These are phyloP conservation scores for Drosophila carrolli DNA, from an alignment of 1,140 invertebrate genomes.

Conservation along the genomic window DNA sequence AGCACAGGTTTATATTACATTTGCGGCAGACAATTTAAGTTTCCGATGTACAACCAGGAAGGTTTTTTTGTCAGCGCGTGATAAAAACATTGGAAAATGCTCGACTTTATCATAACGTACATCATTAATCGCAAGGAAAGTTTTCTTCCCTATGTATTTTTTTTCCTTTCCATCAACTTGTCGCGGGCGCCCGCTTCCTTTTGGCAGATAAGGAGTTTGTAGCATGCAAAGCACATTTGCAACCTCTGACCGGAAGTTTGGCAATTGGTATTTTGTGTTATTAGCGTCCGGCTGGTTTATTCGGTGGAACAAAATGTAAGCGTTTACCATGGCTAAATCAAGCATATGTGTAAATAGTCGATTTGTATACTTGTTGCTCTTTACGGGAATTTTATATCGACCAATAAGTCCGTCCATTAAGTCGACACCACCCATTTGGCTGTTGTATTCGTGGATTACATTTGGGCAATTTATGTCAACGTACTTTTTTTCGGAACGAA, in stretches of 20 bases:
- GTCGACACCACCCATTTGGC: not conserved
- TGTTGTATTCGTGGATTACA: slow-evolving; percentile 1
- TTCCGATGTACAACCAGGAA: slow-evolving; percentile 19
- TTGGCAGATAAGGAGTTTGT: slow-evolving; percentile 18
- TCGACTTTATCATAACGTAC: slow-evolving; percentile 19
- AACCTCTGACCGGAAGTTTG: slow-evolving; percentile 29
- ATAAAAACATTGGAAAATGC: slow-evolving; percentile 25
- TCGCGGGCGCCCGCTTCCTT: slow-evolving; percentile 1
- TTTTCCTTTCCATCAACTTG: slow-evolving; percentile 5
- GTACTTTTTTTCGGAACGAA: slow-evolving; percentile 22
- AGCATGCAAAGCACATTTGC: slow-evolving; percentile 23
- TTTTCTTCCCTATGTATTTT: slow-evolving; percentile 11
- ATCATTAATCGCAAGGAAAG: slow-evolving; percentile 13
- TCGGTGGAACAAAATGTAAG: too few species aligned
- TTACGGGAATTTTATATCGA: slow-evolving; percentile 14
- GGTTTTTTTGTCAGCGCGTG: slow-evolving; percentile 14
- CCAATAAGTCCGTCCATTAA: slow-evolving; percentile 5
- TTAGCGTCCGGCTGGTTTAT: too few species aligned
- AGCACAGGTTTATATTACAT: slow-evolving; percentile 19
- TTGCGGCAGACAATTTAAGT: slow-evolving; percentile 11
- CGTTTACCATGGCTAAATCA: slow-evolving; percentile 19
- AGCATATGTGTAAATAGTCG: slow-evolving; percentile 22
- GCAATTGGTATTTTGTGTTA: slow-evolving; percentile 28
- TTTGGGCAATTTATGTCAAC: slow-evolving; percentile 24
- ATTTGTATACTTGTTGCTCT: slow-evolving; percentile 21